These are phyloP conservation scores for Eidolon helvum DNA, from an alignment of 2,113 vertebrate species.

Conservation along the genomic window DNA sequence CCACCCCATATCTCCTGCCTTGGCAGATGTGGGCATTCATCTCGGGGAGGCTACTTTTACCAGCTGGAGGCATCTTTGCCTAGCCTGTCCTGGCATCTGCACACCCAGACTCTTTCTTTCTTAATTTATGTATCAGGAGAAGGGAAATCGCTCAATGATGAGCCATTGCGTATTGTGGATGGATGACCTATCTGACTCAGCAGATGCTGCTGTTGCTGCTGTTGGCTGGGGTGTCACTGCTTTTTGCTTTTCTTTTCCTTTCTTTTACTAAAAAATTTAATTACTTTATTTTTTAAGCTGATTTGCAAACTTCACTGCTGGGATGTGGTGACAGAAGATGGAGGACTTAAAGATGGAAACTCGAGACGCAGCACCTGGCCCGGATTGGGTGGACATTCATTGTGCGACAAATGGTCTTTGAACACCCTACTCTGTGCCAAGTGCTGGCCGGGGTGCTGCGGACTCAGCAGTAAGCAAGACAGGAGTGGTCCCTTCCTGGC, in stretches of 20 bases:
- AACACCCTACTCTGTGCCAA: not conserved
- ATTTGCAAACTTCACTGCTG: not conserved
- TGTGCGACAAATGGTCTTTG: fast-evolving
- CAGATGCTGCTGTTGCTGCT: not conserved
- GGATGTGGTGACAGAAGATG: not conserved
- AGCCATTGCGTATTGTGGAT: not conserved
- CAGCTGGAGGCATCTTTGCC: not conserved
- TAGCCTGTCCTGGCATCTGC: no score
- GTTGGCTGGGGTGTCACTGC: not conserved
- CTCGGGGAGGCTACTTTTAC: fast-evolving
- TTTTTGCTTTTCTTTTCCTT: not conserved
- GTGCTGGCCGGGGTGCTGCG: not conserved
- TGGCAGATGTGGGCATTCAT: fast-evolving
- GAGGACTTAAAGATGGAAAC: not conserved
- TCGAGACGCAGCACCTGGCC: fast-evolving
- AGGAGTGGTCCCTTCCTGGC: fast-evolving
- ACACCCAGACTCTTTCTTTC: not conserved
- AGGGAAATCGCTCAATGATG: not conserved
- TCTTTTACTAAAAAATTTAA: not conserved
- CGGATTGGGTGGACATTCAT: fast-evolving
- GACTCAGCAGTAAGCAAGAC: not conserved
- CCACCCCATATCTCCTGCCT: fast-evolving
- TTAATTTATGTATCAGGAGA: not conserved
- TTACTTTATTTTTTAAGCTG: not conserved
- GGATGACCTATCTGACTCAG: not conserved